Conservation (phyloP, 2,797 vertebrate genomes). For the Strix occidentalis region DNA sequence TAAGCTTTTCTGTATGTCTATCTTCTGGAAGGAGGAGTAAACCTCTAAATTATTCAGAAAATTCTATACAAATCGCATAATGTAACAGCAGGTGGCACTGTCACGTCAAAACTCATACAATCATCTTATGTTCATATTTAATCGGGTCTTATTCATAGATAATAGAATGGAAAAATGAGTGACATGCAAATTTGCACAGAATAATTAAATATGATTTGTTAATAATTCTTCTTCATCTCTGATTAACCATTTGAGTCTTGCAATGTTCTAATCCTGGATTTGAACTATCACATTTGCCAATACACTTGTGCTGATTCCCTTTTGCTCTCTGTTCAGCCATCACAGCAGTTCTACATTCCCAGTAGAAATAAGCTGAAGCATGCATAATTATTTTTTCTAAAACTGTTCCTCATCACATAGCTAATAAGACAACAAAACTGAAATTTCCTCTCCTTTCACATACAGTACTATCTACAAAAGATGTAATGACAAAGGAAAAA, state of each 20-base stretch:
- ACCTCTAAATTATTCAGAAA: background rate
- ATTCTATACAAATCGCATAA: background rate
- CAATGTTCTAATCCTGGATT: background rate
- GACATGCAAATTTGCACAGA: background rate
- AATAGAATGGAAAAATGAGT: background rate
- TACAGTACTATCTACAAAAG: background rate
- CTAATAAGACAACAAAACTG: background rate
- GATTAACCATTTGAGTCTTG: background rate
- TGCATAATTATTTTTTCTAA: background rate
- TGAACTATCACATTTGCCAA: background rate
- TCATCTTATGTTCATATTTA: background rate
- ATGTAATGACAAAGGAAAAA: background rate
- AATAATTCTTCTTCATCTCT: background rate
- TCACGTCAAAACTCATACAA: background rate
- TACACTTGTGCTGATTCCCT: background rate
- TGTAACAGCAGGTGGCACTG: conserved; percentile 49
- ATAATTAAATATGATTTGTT: background rate
- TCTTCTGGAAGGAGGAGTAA: background rate
- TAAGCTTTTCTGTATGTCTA: background rate
- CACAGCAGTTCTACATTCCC: background rate
- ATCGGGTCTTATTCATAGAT: background rate
- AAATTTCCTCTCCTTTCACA: background rate
- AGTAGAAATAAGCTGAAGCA: background rate
- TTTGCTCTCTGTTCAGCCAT: background rate
- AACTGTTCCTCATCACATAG: background rate